Conservation (phyloP, 2,113 vertebrate species). For the Lasiurus borealis region DNA sequence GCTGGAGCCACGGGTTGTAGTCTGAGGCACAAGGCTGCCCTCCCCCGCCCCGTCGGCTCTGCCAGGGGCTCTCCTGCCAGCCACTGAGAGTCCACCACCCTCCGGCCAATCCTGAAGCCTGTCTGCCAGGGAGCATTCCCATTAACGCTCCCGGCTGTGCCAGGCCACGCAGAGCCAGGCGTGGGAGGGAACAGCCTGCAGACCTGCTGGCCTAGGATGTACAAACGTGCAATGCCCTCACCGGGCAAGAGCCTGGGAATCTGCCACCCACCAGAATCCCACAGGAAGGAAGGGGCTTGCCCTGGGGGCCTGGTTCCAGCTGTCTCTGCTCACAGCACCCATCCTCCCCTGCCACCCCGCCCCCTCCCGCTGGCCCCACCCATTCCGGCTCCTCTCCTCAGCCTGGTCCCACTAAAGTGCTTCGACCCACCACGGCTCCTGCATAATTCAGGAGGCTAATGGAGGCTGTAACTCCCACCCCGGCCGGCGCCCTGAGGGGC, state of each 20-base stretch:
- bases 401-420: constrained; percentile 75
- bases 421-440: constrained; percentile 81
- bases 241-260: not conserved
- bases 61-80: not conserved
- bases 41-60: not conserved
- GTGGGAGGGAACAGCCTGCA: not conserved
- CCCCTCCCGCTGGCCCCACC: constrained; percentile 52
- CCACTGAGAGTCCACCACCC: not conserved
- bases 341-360: not conserved
- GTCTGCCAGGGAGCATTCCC: not conserved
- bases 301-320: not conserved
- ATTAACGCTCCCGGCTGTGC: not conserved
- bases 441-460: constrained; percentile 84
- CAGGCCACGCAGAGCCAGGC: not conserved
- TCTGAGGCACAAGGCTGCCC: not conserved
- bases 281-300: constrained; percentile 25
- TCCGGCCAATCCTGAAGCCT: not conserved
- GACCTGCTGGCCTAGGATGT: not conserved
- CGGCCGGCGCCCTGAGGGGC: constrained; percentile 60
- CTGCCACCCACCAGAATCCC: not conserved
- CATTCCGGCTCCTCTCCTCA: constrained; percentile 71
- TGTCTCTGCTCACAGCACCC: not conserved
- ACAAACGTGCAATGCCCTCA: not conserved
- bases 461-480: constrained; percentile 68
- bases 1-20: not conserved